Evolutionary conservation across 2,888 invertebrate species (phyloP), one percentile per base, ranked within the genome.

Genomic region (Acrobeloides nanus): DNA sequence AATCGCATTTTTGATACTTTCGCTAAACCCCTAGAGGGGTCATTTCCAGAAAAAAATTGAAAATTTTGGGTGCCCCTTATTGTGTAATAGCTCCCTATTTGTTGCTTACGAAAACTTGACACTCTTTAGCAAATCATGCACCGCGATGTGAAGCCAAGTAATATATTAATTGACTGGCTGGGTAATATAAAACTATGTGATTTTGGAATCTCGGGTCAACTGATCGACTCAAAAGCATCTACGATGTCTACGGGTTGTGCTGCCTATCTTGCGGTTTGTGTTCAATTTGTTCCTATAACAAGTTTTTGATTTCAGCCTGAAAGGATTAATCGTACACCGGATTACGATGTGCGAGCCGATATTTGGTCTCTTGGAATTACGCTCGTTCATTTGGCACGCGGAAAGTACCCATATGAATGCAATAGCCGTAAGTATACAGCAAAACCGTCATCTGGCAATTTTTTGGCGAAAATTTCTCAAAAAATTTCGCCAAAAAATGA

Each of bases 311-410:
- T 53, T 40, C 32, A 89, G 89, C 95, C 95, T 41, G 95, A 97
- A 79, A 81, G 95, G 67, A 55, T 18, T 29, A 45, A 29, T 37
- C 24, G 25, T 38, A 33, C 21, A 18, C 34, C 23, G 38, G 51
- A n/a, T 44, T 97, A 97, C 77, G 97, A 97, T 78, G 90, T 97
- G 74, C 82, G 97, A 66, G 95, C 97, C 18, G 97, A 99, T 79
- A 95, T 99, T 41, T 97, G 97, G 97, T 92, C 92, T 61, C 80
- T 97, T 62, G 97, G 97, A 63, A 45, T 70, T 6, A 67, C 69
- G 3, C 60, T 79, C 74, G 78, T 97, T 42, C 97, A 97, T 80
- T 80, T 97, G 70, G 97, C 95, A 37, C 90, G 90, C 12, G 95
- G 92, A 43, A 84, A 85, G 61, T 93, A 92, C 75, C 95, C 95